phyloP scores from a whole-genome alignment of 2,888 invertebrate genomes.

The Acanthococcus lagerstroemiae region DNA sequence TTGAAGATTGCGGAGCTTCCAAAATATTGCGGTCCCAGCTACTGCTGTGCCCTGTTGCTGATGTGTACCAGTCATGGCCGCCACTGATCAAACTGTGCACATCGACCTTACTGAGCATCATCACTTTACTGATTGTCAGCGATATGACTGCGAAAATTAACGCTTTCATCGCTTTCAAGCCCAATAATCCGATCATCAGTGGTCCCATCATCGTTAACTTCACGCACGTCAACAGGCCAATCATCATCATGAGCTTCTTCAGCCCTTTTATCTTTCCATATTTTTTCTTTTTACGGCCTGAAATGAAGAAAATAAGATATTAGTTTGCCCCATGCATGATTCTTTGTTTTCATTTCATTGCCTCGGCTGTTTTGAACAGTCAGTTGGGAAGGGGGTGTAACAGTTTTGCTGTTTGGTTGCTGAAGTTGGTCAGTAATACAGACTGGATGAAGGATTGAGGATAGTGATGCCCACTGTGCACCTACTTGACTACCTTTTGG shows the following conservation, averaged over 20 bases:
- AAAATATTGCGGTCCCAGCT: slow-evolving; percentile 21
- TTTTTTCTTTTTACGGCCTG: not conserved
- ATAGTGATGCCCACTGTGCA: too few species aligned
- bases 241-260: slow-evolving; percentile 38
- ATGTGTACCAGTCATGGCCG: not conserved
- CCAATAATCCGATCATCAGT: slow-evolving; percentile 36
- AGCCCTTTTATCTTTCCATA: slow-evolving; percentile 34
- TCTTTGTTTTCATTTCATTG: too few species aligned
- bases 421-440: too few species aligned
- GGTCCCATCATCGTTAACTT: slow-evolving; percentile 37
- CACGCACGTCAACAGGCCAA: slow-evolving; percentile 37
- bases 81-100: not conserved
- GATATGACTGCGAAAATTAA: slow-evolving; percentile 36
- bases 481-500: too few species aligned
- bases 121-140: slow-evolving; percentile 37
- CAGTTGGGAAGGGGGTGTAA: too few species aligned
- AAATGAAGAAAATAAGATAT: not conserved
- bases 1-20: not conserved
- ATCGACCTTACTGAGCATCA: slow-evolving; percentile 31
- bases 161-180: slow-evolving; percentile 37
- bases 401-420: too few species aligned
- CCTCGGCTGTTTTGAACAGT: too few species aligned
- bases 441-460: too few species aligned
- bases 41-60: not conserved
- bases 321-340: too few species aligned